Evolutionary conservation across 2,888 invertebrate species (phyloP), one percentile per base, ranked within the genome.

Genomic region (Eilema caniola): DNA sequence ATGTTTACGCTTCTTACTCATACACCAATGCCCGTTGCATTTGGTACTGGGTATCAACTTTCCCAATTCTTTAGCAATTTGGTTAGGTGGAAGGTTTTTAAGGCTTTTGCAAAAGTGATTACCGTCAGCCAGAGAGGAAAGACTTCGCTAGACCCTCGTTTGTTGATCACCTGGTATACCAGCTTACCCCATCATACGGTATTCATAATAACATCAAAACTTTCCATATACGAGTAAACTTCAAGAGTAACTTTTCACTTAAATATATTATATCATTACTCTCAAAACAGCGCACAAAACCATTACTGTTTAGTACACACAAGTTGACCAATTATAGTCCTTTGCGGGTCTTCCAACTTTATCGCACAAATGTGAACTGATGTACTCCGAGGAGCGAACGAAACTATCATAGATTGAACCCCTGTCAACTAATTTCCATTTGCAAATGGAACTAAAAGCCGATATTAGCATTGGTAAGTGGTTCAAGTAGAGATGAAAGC

Each of bases 381-480:
- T 67, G 73, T 66, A 73, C 73, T 70, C 69, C 59, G 64, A 74
- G 73, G 71, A 74, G 62, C 71, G 60, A 71, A 72, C 82, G 82
- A 88, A 90, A 91, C 89, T 89, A 89, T 89, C 82, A 77, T 80
- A 80, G 78, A 84, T 83, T 81, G 86, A 83, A 81, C 83, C 82
- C 81, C 83, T 82, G 84, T 85, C 83, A 86, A 83, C 88, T 88
- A 87, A 91, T 92, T 91, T 90, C 88, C 92, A 92, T 92, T 90
- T 83, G 89, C 90, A 90, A 92, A 90, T 91, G 89, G 88, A 88
- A 88, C 91, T 90, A 88, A 92, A 92, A 92, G 92, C 92, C 82
- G 82, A 83, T 84, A 93, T 92, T 92, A 90, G 89, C 91, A 91
- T 89, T 85, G 85, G 86, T 87, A 87, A 91, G 90, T 88, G 89